Evolutionary conservation across 2,113 vertebrate genomes (phyloP).

Genomic region (Blennius ocellaris): DNA sequence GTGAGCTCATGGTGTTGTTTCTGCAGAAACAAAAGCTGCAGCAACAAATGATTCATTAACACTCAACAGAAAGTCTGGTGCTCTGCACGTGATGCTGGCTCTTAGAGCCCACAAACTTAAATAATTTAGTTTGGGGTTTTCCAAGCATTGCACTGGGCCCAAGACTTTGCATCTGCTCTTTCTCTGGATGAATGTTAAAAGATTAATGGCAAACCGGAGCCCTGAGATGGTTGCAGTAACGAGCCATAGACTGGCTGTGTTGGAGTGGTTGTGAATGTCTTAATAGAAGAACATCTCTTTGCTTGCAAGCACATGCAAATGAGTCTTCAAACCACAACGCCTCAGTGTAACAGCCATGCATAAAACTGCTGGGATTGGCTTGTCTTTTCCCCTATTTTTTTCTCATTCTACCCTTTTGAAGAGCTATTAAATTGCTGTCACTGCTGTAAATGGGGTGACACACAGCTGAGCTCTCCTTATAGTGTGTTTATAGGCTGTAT

Average conservation of each 20-base stretch:
- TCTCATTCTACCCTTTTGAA: neutral
- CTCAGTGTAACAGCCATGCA: neutral
- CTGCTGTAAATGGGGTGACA: constrained; percentile 23
- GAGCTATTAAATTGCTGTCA: constrained; percentile 33
- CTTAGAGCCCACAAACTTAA: neutral
- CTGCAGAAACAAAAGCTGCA: constrained; percentile 1
- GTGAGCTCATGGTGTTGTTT: neutral
- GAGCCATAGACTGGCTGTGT: neutral
- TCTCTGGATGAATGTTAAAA: constrained; percentile 15
- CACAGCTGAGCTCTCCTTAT: constrained; percentile 9
- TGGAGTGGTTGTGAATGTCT: neutral
- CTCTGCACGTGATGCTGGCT: neutral
- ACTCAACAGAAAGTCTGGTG: constrained; percentile 10
- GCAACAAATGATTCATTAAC: constrained; percentile 47
- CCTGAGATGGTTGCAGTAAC: neutral
- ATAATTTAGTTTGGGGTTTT: constrained; percentile 19
- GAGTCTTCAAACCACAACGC: neutral
- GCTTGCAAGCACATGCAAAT: constrained; percentile 7
- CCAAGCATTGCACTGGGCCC: neutral
- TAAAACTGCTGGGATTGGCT: neutral
- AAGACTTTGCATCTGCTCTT: constrained; percentile 8
- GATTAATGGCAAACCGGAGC: neutral
- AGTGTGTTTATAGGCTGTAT: constrained; percentile 17
- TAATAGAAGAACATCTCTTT: neutral
- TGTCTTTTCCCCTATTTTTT: neutral